Conservation (phyloP, 2,888 invertebrate species). For the Dasysyrphus albostriatus region DNA sequence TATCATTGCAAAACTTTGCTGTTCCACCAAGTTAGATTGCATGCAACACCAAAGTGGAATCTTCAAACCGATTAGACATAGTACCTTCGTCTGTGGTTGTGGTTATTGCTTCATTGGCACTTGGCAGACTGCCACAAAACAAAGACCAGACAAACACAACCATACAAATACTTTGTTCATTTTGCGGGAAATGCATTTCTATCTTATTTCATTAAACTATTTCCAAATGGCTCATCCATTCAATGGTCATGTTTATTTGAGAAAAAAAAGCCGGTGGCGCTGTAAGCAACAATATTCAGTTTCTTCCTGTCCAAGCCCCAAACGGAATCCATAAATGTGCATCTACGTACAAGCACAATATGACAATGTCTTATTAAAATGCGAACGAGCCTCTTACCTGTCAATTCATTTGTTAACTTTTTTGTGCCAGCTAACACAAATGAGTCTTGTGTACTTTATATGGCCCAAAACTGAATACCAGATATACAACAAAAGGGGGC, state of each 20-base stretch:
- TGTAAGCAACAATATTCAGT: background rate
- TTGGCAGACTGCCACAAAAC: constrained; percentile 46
- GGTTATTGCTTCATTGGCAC: constrained; percentile 1
- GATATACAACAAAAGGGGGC: constrained; percentile 9
- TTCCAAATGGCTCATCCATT: constrained; percentile 40
- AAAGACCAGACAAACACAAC: constrained; percentile 13
- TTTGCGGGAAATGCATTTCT: constrained; percentile 1
- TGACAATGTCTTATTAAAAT: constrained; percentile 69
- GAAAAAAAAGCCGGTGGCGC: constrained; percentile 1
- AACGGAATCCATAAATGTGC: constrained; percentile 44
- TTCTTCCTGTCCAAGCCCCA: background rate
- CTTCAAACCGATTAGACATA: background rate
- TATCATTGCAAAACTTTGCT: background rate
- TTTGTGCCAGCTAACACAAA: constrained; percentile 49
- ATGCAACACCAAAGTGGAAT: constrained; percentile 6
- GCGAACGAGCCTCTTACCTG: constrained; percentile 67
- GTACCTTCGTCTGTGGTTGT: background rate
- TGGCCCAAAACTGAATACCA: constrained; percentile 20
- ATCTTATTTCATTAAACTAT: constrained; percentile 45
- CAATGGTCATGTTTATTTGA: constrained; percentile 32
- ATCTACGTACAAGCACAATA: constrained; percentile 17
- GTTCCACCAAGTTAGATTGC: background rate
- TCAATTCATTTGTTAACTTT: constrained; percentile 64
- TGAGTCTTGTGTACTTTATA: constrained; percentile 47
- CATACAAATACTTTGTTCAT: background rate